Conservation (phyloP, 2,888 invertebrate genomes). For the Caenorhabditis wallacei region DNA sequence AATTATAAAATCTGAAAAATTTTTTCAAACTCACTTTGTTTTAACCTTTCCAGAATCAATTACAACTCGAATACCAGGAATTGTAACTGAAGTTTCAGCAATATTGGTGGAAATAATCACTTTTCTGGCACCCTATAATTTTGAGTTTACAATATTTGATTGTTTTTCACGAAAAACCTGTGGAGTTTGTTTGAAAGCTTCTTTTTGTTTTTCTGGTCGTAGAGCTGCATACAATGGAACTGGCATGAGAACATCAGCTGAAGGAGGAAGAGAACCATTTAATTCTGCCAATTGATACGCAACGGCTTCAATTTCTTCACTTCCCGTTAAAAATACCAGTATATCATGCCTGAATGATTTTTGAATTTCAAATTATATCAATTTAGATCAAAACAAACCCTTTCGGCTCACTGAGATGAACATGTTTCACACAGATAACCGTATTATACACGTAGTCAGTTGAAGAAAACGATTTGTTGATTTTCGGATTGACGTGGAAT, state of each 20-base stretch:
- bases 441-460: slow-evolving; percentile 84
- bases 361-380: not conserved
- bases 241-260: slow-evolving; percentile 58
- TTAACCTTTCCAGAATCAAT: slow-evolving; percentile 83
- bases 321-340: slow-evolving; percentile 89
- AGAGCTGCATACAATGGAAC: slow-evolving; percentile 75
- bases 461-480: slow-evolving; percentile 49
- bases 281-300: slow-evolving; percentile 87
- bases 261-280: slow-evolving; percentile 88
- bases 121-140: slow-evolving; percentile 85
- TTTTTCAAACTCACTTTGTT: slow-evolving; percentile 70
- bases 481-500: slow-evolving; percentile 68
- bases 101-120: slow-evolving; percentile 96
- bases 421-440: slow-evolving; percentile 84
- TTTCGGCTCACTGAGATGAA: slow-evolving; percentile 84
- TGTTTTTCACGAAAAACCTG: slow-evolving; percentile 7
- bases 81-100: slow-evolving; percentile 98
- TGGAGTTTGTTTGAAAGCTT: slow-evolving; percentile 60
- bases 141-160: not conserved
- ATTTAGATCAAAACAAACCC: slow-evolving; percentile 70
- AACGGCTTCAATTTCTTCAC: slow-evolving; percentile 91
- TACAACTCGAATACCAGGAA: slow-evolving; percentile 92
- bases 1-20: not conserved
- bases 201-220: slow-evolving; percentile 64
- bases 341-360: slow-evolving; percentile 70